phyloP scores from a whole-genome alignment of 2,888 invertebrate species.

The Drosophila siamana region DNA sequence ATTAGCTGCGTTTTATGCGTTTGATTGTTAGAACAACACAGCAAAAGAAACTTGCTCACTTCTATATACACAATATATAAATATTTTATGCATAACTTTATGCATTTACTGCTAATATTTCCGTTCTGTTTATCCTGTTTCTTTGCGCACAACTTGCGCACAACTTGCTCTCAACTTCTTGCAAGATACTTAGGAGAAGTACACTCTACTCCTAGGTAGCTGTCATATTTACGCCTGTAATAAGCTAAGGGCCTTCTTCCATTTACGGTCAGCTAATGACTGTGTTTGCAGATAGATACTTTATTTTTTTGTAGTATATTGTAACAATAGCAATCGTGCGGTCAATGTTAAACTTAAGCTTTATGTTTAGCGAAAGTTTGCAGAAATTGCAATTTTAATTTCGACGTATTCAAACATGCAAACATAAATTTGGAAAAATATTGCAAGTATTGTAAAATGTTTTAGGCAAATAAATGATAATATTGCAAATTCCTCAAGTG shows the following conservation, averaged over 20 bases:
- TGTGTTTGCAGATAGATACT: too few species aligned
- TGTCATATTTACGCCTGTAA: neutral
- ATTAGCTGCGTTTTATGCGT: slow-evolving; percentile 58
- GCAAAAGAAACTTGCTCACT: slow-evolving; percentile 35
- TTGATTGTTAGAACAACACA: slow-evolving; percentile 32
- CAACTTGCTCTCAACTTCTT: neutral
- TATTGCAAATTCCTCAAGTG: too few species aligned
- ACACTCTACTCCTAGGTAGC: neutral
- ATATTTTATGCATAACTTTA: slow-evolving; percentile 16
- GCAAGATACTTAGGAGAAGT: neutral
- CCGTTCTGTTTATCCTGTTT: slow-evolving; percentile 1
- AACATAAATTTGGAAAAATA: too few species aligned
- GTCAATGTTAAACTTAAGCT: too few species aligned
- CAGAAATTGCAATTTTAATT: too few species aligned
- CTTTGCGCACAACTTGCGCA: neutral
- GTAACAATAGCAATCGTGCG: too few species aligned
- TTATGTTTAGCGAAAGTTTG: too few species aligned
- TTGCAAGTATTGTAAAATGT: too few species aligned
- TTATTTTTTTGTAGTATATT: too few species aligned
- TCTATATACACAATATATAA: slow-evolving; percentile 7
- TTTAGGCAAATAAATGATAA: too few species aligned
- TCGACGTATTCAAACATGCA: too few species aligned
- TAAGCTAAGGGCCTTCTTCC: neutral
- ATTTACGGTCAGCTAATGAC: too few species aligned
- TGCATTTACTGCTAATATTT: slow-evolving; percentile 18